Base-by-base conservation (phyloP, 53 echinoderm and acorn worm genomes). In the Luidia sarsii region DNA sequence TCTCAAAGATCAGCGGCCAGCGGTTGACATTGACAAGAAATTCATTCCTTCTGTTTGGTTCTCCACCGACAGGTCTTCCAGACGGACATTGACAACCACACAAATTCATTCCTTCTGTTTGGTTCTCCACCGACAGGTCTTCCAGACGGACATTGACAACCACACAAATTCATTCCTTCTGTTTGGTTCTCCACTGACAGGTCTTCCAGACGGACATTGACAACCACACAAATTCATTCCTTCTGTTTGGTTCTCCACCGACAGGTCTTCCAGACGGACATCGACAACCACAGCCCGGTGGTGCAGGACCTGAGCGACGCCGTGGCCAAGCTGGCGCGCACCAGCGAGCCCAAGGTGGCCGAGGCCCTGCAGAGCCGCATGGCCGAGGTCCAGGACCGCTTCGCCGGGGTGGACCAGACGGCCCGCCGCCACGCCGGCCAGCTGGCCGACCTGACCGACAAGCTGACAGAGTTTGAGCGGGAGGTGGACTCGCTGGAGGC, bases 81-180 rank as follows among this genome's bases (percentile, higher is more conserved):
- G 33, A 88, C 86, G 24, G 97, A 97, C 70, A 86, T 94, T 43
- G 93, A 94, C 81, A 97, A 94, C 89, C 97, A 97, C 65, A 80
- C n/a, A n/a, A n/a, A n/a, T n/a, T n/a, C n/a, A n/a, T n/a, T n/a
- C n/a, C n/a, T n/a, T n/a, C n/a, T n/a, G n/a, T n/a, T n/a, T n/a
- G n/a, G n/a, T n/a, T n/a, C n/a, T n/a, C n/a, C n/a, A n/a, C n/a
- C n/a, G n/a, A 7, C 19, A 30, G 18, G 15, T 29, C 31, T 64
- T 2, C 1, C 31, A 2, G 8, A 8, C 15, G 20, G 65, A 33
- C 35, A 33, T 11, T 19, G 24, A 6, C 14, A 2, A 19, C 2
- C 3, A 2, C 1, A 8, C 0, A 48, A 9, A 29, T 14, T 48
- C 16, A 48, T 30, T 72, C 2, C 48, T 71, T 34, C 7, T 20